These are phyloP conservation scores for Girardinus metallicus DNA, from an alignment of 2,797 vertebrate genomes.

Conservation along the genomic window DNA sequence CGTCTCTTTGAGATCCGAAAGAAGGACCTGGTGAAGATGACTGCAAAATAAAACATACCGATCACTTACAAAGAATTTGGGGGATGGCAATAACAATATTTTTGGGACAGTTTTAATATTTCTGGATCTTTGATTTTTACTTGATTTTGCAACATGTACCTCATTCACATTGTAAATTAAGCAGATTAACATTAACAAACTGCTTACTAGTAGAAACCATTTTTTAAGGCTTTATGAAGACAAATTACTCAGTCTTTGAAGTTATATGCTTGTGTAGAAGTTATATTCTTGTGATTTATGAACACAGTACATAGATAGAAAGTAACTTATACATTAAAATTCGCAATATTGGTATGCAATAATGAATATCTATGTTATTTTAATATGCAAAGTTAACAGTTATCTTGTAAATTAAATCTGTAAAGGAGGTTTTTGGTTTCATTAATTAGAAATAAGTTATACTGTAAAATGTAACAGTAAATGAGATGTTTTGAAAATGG, in stretches of 20 bases:
- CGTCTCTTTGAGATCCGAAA: slow-evolving; percentile 83
- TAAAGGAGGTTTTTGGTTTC: background rate
- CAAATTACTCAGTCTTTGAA: background rate
- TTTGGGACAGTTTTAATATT: slow-evolving; percentile 10
- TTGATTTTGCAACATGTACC: background rate
- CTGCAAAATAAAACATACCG: slow-evolving; percentile 57
- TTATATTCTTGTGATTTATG: background rate
- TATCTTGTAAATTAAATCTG: background rate
- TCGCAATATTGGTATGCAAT: no score
- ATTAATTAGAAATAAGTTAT: background rate
- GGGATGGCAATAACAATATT: background rate
- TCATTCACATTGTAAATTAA: background rate
- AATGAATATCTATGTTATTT: no score
- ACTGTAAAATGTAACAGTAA: background rate
- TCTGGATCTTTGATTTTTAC: slow-evolving; percentile 5
- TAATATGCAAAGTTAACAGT: background rate
- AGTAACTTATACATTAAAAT: background rate
- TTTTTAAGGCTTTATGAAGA: background rate
- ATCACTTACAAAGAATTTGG: slow-evolving; percentile 10
- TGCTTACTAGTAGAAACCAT: background rate
- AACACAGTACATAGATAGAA: background rate
- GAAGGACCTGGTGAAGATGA: slow-evolving; percentile 71
- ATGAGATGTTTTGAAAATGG: slow-evolving; percentile 3
- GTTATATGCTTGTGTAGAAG: background rate
- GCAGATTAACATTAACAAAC: background rate